Base-by-base conservation (phyloP, 2,113 vertebrate species). In the Blennius ocellaris region DNA sequence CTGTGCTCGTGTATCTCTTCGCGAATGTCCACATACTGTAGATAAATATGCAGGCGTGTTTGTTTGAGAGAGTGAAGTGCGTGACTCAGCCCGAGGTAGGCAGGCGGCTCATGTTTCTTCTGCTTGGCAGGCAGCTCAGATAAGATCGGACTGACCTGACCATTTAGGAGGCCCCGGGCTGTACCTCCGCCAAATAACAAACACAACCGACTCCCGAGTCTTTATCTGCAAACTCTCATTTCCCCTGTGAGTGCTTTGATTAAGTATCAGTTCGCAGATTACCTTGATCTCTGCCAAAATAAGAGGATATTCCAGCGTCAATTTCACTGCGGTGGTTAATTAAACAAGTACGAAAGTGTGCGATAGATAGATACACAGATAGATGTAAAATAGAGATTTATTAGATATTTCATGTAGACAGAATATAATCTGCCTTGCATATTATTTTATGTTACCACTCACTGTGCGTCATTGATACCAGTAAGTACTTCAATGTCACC, bases 71-170 rank as follows among this genome's bases (percentile, higher is more conserved):
- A 81, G 56, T 69, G 73, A 55, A 72, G 72, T 73, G 79, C 66
- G 72, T 88, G 84, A 86, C 79, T 87, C 87, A 88, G 87, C 75
- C 69, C 0, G 60, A 77, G 78, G 90, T 86, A 71, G 70, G 83
- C 69, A 87, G 72, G 67, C 74, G 40, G 79, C 83, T 92, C 87
- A 68, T 78, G 79, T 88, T 89, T 90, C 87, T 72, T 65, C 60
- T 76, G 61, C 71, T 87, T 77, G 78, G 79, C 87, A 88, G 62
- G 76, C 76, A 60, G 76, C 60, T 63, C 36, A 69, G 82, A 84
- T 80, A 76, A 83, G 66, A 83, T 80, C 47, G 5, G 70, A 76
- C 59, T 78, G 83, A 87, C 82, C 87, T 16, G 53, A 57, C 63
- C 78, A 66, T 80, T 82, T 60, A 62, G 73, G 51, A 56, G 76